phyloP scores from a whole-genome alignment of 2,797 vertebrate genomes.

The Melanotaenia maccullochi region DNA sequence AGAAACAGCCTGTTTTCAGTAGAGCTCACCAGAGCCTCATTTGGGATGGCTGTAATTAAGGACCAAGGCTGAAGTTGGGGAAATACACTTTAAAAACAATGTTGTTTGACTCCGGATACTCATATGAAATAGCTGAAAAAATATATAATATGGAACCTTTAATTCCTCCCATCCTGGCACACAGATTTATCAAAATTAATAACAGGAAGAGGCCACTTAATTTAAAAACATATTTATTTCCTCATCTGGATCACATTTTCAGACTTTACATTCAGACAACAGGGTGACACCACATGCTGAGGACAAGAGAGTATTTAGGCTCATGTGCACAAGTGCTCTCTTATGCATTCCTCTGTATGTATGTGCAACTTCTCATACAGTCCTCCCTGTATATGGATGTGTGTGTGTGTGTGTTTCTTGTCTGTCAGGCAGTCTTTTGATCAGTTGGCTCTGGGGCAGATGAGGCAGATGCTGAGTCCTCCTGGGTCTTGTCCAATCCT shows the following conservation, averaged over 20 bases:
- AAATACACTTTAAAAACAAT: too few species aligned
- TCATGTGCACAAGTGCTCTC: conserved; percentile 62
- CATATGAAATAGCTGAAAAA: too few species aligned
- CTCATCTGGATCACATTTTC: conserved; percentile 58
- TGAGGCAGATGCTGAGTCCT: conserved; percentile 69
- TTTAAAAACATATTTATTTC: conserved; percentile 79
- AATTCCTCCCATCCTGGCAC: not conserved
- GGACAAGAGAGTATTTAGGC: conserved; percentile 70
- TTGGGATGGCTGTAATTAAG: too few species aligned
- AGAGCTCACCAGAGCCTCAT: too few species aligned
- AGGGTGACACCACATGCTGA: conserved; percentile 75
- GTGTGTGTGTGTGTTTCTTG: conserved; percentile 28
- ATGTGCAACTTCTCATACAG: conserved; percentile 34
- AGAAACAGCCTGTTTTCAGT: too few species aligned
- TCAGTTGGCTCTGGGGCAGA: conserved; percentile 69
- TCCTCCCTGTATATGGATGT: conserved; percentile 55
- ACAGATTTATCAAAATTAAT: not conserved
- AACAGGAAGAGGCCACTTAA: conserved; percentile 21
- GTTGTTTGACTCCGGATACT: too few species aligned
- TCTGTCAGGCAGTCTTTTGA: conserved; percentile 75
- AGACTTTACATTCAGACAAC: conserved; percentile 78
- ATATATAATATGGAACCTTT: too few species aligned
- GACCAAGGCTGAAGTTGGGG: too few species aligned
- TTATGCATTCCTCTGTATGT: conserved; percentile 63
- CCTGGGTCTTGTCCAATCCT: conserved; percentile 76